These are phyloP conservation scores for Leptopilina myrica DNA, from an alignment of 2,888 invertebrate genomes.

Conservation along the genomic window DNA sequence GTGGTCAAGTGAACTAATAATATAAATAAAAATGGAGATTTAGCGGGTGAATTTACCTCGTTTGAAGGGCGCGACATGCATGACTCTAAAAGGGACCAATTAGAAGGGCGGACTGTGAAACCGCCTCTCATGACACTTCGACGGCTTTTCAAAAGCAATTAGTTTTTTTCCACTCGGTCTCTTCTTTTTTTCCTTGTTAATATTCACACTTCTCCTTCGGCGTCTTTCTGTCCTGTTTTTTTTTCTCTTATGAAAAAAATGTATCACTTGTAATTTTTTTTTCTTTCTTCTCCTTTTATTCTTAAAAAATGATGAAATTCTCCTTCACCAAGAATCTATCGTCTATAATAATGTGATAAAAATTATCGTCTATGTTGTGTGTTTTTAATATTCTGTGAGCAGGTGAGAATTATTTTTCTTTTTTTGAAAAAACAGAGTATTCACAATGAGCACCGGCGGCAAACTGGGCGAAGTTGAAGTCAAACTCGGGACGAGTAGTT, in stretches of 20 bases:
- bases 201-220: neutral
- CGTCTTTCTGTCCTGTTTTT: neutral
- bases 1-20: constrained; percentile 16
- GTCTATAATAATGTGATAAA: neutral
- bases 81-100: constrained; percentile 75
- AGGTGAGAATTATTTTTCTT: neutral
- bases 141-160: constrained; percentile 69
- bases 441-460: constrained; percentile 61
- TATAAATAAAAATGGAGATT: constrained; percentile 1
- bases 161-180: constrained; percentile 58
- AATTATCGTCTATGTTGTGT: neutral
- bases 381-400: neutral
- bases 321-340: neutral
- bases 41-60: constrained; percentile 68
- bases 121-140: constrained; percentile 77
- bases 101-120: constrained; percentile 76
- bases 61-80: constrained; percentile 76
- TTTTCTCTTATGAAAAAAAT: constrained; percentile 9
- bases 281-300: neutral
- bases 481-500: neutral
- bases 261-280: constrained; percentile 6
- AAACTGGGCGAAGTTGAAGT: constrained; percentile 60
- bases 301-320: neutral
- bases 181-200: constrained; percentile 3
- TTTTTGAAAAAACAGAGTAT: constrained; percentile 46